Conservation (phyloP, 64 coral and sea anemone genomes). For the Platygyra sinensis region DNA sequence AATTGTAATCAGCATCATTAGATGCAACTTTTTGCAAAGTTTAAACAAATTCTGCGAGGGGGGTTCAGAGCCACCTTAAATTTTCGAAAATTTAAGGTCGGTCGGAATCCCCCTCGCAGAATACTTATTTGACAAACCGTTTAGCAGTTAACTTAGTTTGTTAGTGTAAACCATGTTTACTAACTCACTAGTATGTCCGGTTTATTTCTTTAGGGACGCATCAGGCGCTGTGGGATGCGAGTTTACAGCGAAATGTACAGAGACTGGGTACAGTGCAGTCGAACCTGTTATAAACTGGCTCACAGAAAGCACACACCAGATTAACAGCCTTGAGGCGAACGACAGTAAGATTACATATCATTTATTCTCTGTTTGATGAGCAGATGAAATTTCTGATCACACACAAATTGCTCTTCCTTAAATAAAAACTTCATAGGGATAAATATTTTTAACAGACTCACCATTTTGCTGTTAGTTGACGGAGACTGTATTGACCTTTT, state of each 20-base stretch:
- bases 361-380: background rate
- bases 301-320: background rate
- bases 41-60: too few species aligned
- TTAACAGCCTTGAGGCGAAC: conserved; percentile 5
- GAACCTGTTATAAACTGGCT: conserved; percentile 15
- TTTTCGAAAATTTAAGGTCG: too few species aligned
- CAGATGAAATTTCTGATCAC: background rate
- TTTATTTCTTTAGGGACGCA: background rate
- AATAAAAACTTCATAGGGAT: too few species aligned
- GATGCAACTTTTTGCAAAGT: too few species aligned
- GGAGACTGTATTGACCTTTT: too few species aligned
- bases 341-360: conserved; percentile 10
- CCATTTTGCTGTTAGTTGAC: too few species aligned
- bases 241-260: background rate
- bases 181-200: background rate
- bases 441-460: too few species aligned
- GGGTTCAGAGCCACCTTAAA: too few species aligned
- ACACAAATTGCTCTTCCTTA: too few species aligned
- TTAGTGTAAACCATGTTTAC: background rate
- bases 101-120: too few species aligned
- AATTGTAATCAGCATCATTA: too few species aligned
- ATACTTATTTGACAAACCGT: too few species aligned
- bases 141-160: background rate
- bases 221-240: background rate
- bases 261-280: conserved; percentile 7